Evolutionary conservation across 2,113 vertebrate species (phyloP).

Genomic region (Heteronetta atricapilla): DNA sequence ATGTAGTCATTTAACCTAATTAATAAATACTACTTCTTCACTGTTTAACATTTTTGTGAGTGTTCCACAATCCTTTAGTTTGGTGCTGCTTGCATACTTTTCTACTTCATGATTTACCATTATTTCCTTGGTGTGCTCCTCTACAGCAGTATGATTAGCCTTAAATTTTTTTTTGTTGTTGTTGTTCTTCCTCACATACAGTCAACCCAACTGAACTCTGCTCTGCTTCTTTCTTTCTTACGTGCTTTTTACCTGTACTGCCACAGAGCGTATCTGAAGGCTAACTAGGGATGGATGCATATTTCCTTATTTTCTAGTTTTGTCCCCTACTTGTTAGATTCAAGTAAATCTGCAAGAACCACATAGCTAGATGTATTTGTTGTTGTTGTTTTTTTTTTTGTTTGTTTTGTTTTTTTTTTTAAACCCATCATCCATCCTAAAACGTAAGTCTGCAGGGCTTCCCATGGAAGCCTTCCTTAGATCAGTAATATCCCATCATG

Average conservation of each 20-base stretch:
- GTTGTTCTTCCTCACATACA: background rate
- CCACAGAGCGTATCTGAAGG: background rate
- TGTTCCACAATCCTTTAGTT: background rate
- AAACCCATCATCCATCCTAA: background rate
- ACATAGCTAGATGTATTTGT: background rate
- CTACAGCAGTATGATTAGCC: background rate
- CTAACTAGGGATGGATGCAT: no score
- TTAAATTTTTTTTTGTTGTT: background rate
- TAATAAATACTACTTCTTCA: background rate
- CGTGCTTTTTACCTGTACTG: background rate
- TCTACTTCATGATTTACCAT: background rate
- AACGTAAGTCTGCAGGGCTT: background rate
- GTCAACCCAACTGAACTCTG: background rate
- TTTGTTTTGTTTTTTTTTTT: background rate
- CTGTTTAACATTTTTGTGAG: background rate
- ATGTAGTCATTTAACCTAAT: background rate
- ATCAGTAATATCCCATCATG: background rate
- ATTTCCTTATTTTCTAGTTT: background rate
- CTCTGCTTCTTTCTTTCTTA: background rate
- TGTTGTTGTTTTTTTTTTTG: background rate
- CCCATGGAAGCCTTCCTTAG: background rate
- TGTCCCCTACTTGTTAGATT: background rate
- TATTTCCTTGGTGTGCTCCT: background rate
- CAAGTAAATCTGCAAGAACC: background rate
- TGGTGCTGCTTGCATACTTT: background rate